These are phyloP conservation scores for Asteroscopus sphinx DNA, from an alignment of 2,888 invertebrate genomes.

Conservation along the genomic window DNA sequence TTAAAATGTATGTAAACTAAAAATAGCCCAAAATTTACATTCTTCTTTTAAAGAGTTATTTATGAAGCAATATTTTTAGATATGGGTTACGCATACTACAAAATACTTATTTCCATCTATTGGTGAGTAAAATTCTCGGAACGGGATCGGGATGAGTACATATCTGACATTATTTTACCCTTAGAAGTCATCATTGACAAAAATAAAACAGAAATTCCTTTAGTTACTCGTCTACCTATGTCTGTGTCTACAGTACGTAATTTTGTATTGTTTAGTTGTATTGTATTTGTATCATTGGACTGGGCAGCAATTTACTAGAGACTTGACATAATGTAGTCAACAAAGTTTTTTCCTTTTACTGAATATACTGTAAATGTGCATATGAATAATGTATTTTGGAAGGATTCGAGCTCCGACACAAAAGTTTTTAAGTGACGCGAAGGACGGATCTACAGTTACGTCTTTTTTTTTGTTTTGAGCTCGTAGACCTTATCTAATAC, in stretches of 20 bases:
- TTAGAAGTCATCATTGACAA: constrained; percentile 8
- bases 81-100: background rate
- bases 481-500: background rate
- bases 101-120: constrained; percentile 13
- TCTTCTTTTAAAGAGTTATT: constrained; percentile 26
- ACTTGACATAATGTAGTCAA: constrained; percentile 16
- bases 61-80: constrained; percentile 34
- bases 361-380: constrained; percentile 30
- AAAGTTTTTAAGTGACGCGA: constrained; percentile 40
- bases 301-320: constrained; percentile 17
- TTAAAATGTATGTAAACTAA: constrained; percentile 19
- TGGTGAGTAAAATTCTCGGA: constrained; percentile 13
- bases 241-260: too few species aligned
- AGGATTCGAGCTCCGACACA: constrained; percentile 42
- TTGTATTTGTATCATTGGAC: background rate
- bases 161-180: constrained; percentile 15
- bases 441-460: constrained; percentile 43
- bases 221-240: too few species aligned
- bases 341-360: constrained; percentile 24
- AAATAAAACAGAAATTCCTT: constrained; percentile 5
- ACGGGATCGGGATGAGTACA: constrained; percentile 6
- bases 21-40: constrained; percentile 17
- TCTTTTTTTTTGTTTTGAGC: constrained; percentile 12
- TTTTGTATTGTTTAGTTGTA: too few species aligned
- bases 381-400: constrained; percentile 55